phyloP scores from a whole-genome alignment of 37 sponge, comb jelly and placozoan genomes.

The Cladorhizidae sp. region DNA sequence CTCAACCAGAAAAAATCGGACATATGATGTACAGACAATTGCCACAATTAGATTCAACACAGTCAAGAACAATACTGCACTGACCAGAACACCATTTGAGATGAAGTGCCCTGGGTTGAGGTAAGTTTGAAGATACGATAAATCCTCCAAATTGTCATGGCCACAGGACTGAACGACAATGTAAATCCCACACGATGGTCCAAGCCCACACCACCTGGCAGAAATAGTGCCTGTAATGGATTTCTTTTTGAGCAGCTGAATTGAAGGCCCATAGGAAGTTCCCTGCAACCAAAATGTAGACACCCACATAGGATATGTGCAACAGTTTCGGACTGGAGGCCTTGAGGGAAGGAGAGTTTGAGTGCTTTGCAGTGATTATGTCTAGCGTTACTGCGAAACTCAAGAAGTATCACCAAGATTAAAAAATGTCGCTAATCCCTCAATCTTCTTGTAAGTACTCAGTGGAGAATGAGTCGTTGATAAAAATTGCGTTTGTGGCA shows the following conservation, averaged over 20 bases:
- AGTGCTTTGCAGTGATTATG: not conserved
- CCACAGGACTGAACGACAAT: not conserved
- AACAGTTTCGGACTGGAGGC: slow-evolving; percentile 8
- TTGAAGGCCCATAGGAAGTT: not conserved
- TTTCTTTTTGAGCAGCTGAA: not conserved
- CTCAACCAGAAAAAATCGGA: not conserved
- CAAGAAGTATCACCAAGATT: not conserved
- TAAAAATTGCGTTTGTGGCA: not conserved
- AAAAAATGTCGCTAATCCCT: not conserved
- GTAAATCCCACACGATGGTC: slow-evolving; percentile 14
- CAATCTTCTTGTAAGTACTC: not conserved
- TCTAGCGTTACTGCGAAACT: not conserved
- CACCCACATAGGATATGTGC: not conserved
- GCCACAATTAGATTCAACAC: slow-evolving; percentile 1
- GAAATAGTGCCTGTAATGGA: not conserved
- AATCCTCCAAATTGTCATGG: slow-evolving; percentile 9
- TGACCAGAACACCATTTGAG: not conserved
- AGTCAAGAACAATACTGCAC: not conserved
- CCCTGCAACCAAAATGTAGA: not conserved
- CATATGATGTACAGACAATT: not conserved
- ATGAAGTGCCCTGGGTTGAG: slow-evolving; percentile 28
- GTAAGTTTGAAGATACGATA: slow-evolving; percentile 21
- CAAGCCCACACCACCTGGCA: slow-evolving; percentile 16
- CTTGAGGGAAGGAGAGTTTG: not conserved
- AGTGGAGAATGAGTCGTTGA: not conserved